Base-by-base conservation (phyloP, 1,140 invertebrate genomes). In the Anastrepha ludens region DNA sequence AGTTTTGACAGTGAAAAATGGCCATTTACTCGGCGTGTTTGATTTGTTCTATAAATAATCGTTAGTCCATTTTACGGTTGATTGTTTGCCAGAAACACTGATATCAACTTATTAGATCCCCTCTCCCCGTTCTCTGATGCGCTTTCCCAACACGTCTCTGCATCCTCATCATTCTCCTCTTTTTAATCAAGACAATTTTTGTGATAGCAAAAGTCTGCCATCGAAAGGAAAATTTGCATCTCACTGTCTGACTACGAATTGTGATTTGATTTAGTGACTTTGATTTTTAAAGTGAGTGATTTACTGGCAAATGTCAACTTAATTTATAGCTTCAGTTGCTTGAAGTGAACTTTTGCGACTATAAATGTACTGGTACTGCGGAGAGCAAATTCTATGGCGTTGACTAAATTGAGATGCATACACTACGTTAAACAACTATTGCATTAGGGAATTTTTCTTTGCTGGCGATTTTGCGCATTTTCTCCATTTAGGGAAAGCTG, bases 231-330 rank as follows among this genome's bases (percentile, higher is more conserved):
- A 67, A 67, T 67, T 20, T 67, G n/a, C 64, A 20, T 81, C 55
- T 20, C 74, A 29, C 74, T 81, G n/a, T 50, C 74, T 81, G 74
- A 20, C 74, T 81, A n/a, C 13, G 70, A 74, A 74, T 50, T n/a
- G 47, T 20, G 74, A 58, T 81, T 81, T 81, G 47, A 81, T 81
- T 81, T 81, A 81, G 47, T 81, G 17, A 81, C n/a, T 81, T 11
- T 20, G 74, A 55, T 41, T 81, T 81, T 50, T 20, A 20, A n/a
- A 81, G 47, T 13, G 47, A 55, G n/a, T 58, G 74, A 81, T 81
- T 81, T 81, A 55, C n/a, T 55, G 74, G 47, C n/a, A 55, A 55
- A 29, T 81, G 74, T 58, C 74, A 55, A 55, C 74, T 13, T 50
- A 20, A 81, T 81, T 50, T 20, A 81, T 81, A n/a, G 70, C 50